A percentile compares a stretch with the other conserved stretches of the same genome.
Evolutionary conservation across 2,888 invertebrate genomes (phyloP).

Genomic region (Macrophya annulata): DNA sequence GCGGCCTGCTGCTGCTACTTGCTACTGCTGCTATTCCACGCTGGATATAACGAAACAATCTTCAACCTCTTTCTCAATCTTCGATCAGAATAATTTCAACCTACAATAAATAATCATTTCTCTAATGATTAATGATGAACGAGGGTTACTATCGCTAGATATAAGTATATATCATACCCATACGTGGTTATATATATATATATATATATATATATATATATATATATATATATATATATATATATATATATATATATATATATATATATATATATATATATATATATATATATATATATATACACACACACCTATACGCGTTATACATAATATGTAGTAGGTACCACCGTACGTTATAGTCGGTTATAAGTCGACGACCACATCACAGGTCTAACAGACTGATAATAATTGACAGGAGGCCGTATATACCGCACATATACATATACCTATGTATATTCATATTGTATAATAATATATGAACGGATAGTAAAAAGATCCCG

Average conservation of each 20-base stretch:
- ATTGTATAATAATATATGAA: background rate
- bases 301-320: no score
- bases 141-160: background rate
- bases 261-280: no score
- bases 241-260: no score
- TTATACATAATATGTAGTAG: background rate
- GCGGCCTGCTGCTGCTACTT: background rate
- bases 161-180: no score
- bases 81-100: conserved; percentile 38
- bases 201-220: background rate
- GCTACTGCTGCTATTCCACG: background rate
- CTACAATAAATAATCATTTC: conserved; percentile 24
- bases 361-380: conserved; percentile 6
- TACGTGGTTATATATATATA: background rate
- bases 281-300: no score
- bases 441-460: background rate
- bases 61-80: conserved; percentile 17
- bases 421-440: background rate
- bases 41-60: conserved; percentile 16
- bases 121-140: conserved; percentile 29
- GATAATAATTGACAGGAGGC: conserved; percentile 29
- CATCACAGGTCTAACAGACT: conserved; percentile 9
- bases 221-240: no score
- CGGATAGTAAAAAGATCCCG: background rate
- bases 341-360: background rate